phyloP scores from a whole-genome alignment of 2,113 vertebrate species.

The Ameiurus melas region DNA sequence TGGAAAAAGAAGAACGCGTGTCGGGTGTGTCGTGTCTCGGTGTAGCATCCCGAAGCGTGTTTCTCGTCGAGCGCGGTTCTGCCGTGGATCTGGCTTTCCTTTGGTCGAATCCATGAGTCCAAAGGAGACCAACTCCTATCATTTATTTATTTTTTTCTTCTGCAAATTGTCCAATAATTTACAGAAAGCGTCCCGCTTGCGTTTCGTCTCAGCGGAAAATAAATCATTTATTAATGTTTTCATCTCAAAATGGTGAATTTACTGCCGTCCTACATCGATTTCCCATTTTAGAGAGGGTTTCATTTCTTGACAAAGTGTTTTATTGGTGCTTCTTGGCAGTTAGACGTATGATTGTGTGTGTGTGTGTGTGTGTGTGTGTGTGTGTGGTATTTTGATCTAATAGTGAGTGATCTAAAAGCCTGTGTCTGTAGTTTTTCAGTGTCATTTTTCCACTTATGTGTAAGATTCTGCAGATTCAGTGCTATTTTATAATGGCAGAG shows the following conservation, averaged over 20 bases:
- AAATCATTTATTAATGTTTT: slow-evolving; percentile 12
- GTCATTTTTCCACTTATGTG: slow-evolving; percentile 9
- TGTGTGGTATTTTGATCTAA: slow-evolving; percentile 32
- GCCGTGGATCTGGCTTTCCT: neutral
- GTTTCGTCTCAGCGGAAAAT: neutral
- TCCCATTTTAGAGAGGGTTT: slow-evolving; percentile 6
- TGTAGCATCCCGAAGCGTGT: neutral
- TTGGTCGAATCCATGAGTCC: neutral
- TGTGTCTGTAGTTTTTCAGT: slow-evolving; percentile 24
- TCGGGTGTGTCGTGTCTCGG: neutral
- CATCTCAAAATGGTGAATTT: slow-evolving; percentile 1
- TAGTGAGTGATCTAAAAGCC: slow-evolving; percentile 13
- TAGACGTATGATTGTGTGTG: slow-evolving; percentile 7
- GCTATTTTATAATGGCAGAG: slow-evolving; percentile 25
- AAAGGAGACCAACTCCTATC: neutral
- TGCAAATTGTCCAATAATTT: no score
- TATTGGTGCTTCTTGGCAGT: slow-evolving; percentile 28
- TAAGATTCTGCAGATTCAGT: slow-evolving; percentile 9
- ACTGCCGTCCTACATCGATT: slow-evolving; percentile 6
- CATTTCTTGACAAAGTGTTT: slow-evolving; percentile 20
- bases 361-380: slow-evolving; percentile 25
- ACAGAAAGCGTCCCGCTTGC: neutral
- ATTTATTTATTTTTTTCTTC: no score
- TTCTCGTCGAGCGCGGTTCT: neutral
- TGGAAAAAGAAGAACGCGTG: neutral